phyloP scores from a whole-genome alignment of 2,888 invertebrate genomes.

The Molorchus minor region DNA sequence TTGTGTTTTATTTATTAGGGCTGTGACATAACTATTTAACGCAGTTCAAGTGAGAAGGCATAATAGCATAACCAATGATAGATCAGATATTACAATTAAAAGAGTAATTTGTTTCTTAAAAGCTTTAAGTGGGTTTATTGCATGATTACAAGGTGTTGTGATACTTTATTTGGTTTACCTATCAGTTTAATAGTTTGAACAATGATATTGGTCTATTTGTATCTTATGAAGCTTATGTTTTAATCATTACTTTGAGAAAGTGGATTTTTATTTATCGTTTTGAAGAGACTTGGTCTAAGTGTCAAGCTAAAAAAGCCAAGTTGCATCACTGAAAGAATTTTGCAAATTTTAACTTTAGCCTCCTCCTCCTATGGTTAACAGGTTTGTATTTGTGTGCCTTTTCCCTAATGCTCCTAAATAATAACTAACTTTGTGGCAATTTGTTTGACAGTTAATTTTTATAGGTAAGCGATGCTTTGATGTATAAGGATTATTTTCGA shows the following conservation, averaged over 20 bases:
- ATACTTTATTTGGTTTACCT: no score
- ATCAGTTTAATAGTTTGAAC: no score
- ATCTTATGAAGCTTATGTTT: no score
- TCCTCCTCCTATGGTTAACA: slow-evolving; percentile 61
- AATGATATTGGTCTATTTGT: no score
- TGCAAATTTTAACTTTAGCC: slow-evolving; percentile 66
- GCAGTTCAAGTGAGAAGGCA: slow-evolving; percentile 70
- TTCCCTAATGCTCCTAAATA: no score
- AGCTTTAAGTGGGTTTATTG: slow-evolving; percentile 1
- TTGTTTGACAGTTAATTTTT: no score
- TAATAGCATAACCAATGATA: slow-evolving; percentile 61
- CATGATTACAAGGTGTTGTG: slow-evolving; percentile 21
- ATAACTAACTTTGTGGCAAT: slow-evolving; percentile 8
- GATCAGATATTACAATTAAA: slow-evolving; percentile 67
- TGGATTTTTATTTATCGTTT: slow-evolving; percentile 36
- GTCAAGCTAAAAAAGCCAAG: slow-evolving; percentile 68
- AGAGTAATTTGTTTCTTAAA: slow-evolving; percentile 67
- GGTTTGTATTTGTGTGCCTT: slow-evolving; percentile 57
- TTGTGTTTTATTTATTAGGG: slow-evolving; percentile 61
- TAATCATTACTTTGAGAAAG: no score
- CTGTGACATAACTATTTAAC: slow-evolving; percentile 71
- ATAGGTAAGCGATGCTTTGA: no score
- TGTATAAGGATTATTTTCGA: no score
- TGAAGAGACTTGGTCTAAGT: slow-evolving; percentile 64
- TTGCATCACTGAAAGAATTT: slow-evolving; percentile 66